phyloP scores from a whole-genome alignment of 2,113 vertebrate species.

The Spermophilus dauricus region DNA sequence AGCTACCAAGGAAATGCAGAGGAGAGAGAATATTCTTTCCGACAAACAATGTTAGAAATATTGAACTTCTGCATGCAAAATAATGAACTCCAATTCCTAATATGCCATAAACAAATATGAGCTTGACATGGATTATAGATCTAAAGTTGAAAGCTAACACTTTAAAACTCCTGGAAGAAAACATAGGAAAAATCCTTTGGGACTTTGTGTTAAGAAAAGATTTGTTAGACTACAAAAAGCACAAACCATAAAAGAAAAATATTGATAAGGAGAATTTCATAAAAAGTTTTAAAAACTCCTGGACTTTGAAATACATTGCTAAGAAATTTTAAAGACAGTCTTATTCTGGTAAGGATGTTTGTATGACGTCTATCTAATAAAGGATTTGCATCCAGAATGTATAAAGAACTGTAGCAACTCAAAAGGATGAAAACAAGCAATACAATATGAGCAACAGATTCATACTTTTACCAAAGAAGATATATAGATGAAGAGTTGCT shows the following conservation, averaged over 20 bases:
- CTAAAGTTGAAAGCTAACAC: neutral
- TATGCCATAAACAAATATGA: neutral
- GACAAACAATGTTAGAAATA: constrained; percentile 12
- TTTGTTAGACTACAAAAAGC: neutral
- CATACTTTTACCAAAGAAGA: neutral
- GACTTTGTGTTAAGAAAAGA: neutral
- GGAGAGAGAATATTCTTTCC: neutral
- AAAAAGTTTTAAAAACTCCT: neutral
- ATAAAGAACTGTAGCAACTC: neutral
- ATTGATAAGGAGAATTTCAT: neutral
- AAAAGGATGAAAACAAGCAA: neutral
- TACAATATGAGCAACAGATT: neutral
- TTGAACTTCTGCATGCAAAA: neutral
- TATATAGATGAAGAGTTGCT: no score
- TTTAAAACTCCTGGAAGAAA: neutral
- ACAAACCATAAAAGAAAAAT: neutral
- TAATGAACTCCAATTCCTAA: neutral
- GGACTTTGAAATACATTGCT: neutral
- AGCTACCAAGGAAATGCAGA: neutral
- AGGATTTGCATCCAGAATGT: neutral
- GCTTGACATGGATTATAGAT: neutral
- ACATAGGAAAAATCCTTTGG: neutral
- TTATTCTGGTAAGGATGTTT: neutral
- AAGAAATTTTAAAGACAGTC: constrained; percentile 17
- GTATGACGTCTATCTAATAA: neutral